These are phyloP conservation scores for Parotocinclus haroldoi DNA, from an alignment of 2,797 vertebrate species.

Conservation along the genomic window DNA sequence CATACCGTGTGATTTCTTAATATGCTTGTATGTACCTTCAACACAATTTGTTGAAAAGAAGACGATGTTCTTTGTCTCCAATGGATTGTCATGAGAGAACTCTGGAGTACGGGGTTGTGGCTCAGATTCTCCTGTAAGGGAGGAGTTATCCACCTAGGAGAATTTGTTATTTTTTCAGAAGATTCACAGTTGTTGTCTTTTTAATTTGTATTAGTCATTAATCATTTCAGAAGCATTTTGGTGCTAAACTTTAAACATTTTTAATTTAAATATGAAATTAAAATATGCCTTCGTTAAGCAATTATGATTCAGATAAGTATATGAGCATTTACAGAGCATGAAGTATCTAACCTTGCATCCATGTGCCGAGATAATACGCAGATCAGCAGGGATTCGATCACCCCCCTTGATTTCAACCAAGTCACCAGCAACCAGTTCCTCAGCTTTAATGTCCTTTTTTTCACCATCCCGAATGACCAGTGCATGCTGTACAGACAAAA, in stretches of 20 bases:
- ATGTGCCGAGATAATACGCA: slow-evolving; percentile 84
- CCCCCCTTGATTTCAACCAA: slow-evolving; percentile 94
- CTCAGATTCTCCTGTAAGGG: slow-evolving; percentile 92
- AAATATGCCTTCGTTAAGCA: too few relatives aligned
- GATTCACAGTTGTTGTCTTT: too few relatives aligned
- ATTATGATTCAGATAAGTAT: too few relatives aligned
- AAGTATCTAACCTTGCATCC: slow-evolving; percentile 84
- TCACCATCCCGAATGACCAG: slow-evolving; percentile 90
- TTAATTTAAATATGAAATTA: too few relatives aligned
- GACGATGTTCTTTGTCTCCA: slow-evolving; percentile 92
- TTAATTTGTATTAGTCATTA: too few relatives aligned
- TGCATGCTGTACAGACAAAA: slow-evolving; percentile 77
- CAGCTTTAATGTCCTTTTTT: slow-evolving; percentile 86
- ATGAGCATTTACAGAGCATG: not conserved
- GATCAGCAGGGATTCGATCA: slow-evolving; percentile 91
- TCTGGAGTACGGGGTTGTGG: slow-evolving; percentile 90
- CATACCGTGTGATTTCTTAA: too few relatives aligned
- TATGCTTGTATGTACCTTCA: slow-evolving; percentile 80
- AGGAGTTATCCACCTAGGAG: slow-evolving; percentile 90
- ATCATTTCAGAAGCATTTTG: too few relatives aligned
- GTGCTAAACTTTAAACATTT: too few relatives aligned
- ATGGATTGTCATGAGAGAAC: slow-evolving; percentile 89
- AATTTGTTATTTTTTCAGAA: not conserved
- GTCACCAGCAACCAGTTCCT: slow-evolving; percentile 87
- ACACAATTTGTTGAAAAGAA: slow-evolving; percentile 98